Evolutionary conservation across 2,113 vertebrate species (phyloP).

Genomic region (Nannospalax galili): DNA sequence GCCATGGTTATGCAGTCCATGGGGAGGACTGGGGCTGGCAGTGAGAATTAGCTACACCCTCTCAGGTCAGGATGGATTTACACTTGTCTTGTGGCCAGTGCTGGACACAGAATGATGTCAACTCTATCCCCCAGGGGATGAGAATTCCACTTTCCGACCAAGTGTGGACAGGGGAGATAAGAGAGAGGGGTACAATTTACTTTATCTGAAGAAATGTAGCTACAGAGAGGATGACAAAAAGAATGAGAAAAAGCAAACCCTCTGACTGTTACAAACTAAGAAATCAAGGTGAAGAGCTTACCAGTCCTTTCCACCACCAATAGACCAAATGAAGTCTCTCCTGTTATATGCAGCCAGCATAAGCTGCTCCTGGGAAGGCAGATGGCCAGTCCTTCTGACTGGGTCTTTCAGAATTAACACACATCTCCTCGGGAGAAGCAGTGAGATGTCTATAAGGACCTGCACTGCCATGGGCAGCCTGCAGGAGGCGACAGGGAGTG

Average conservation of each 20-base stretch:
- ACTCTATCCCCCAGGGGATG: accelerated
- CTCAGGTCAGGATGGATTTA: accelerated
- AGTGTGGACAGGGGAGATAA: not conserved
- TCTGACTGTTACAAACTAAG: not conserved
- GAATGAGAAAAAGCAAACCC: not conserved
- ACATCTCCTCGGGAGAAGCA: accelerated
- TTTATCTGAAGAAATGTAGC: conserved; percentile 11
- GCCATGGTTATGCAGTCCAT: not conserved
- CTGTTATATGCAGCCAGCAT: not conserved
- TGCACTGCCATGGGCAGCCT: not conserved
- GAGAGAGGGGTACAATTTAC: not conserved
- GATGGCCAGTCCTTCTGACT: too few species aligned
- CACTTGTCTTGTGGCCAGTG: accelerated
- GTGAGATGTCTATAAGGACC: not conserved
- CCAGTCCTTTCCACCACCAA: accelerated
- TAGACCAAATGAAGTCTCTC: not conserved
- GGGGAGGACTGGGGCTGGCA: not conserved
- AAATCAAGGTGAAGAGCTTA: not conserved
- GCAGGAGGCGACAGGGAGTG: not conserved
- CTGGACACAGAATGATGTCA: accelerated
- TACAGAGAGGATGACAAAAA: conserved; percentile 49
- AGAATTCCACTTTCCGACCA: not conserved
- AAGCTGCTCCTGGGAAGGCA: not conserved
- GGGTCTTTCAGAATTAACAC: not conserved
- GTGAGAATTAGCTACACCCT: accelerated